Conservation (phyloP, 2,888 invertebrate species). For the Pardosa pseudoannulata region DNA sequence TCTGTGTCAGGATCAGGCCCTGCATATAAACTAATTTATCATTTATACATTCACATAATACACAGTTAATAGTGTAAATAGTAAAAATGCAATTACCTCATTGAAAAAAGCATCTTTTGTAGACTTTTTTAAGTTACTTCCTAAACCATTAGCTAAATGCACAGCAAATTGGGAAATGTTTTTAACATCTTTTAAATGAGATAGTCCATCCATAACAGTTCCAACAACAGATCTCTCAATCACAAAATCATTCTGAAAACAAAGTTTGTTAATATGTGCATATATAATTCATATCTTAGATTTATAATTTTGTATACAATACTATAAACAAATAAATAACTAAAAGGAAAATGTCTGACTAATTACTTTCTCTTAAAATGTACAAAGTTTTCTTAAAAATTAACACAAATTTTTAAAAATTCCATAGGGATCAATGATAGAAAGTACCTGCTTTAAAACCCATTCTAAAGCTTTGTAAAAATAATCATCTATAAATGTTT, state of each 20-base stretch:
- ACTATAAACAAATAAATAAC: too few relatives aligned
- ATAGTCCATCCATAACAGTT: slow-evolving; percentile 82
- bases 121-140: slow-evolving; percentile 82
- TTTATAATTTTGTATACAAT: too few relatives aligned
- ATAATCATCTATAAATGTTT: slow-evolving; percentile 83
- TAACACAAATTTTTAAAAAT: too few relatives aligned
- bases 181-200: slow-evolving; percentile 80
- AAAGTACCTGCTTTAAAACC: slow-evolving; percentile 80
- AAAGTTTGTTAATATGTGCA: slow-evolving; percentile 12
- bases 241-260: slow-evolving; percentile 79
- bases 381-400: too few relatives aligned
- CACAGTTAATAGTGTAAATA: too few relatives aligned
- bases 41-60: too few relatives aligned
- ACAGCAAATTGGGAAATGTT: slow-evolving; percentile 83
- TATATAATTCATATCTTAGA: too few relatives aligned
- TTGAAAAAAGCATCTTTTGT: slow-evolving; percentile 83
- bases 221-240: slow-evolving; percentile 81
- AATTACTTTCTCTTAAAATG: too few relatives aligned
- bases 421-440: slow-evolving; percentile 81
- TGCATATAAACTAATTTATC: too few relatives aligned
- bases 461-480: slow-evolving; percentile 83
- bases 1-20: too few relatives aligned
- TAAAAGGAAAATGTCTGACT: too few relatives aligned
- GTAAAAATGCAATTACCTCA: slow-evolving; percentile 78
- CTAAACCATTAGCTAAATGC: slow-evolving; percentile 83